Conservation (phyloP, 2,113 vertebrate species). For the Phalacrocorax carbo region DNA sequence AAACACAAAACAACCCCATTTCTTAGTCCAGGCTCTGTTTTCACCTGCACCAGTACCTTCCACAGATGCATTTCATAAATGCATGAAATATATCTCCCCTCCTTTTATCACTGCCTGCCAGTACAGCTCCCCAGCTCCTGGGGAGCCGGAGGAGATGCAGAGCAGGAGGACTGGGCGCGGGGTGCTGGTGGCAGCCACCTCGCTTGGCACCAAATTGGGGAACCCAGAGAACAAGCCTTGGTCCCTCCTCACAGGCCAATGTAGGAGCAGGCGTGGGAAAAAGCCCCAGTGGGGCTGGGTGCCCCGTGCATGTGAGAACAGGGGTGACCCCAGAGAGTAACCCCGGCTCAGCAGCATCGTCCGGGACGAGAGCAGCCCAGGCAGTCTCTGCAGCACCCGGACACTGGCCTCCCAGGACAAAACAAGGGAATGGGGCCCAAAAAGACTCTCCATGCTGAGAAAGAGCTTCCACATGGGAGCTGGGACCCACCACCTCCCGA, state of each 20-base stretch:
- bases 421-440: neutral
- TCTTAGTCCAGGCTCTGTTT: neutral
- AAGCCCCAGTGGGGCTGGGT: neutral
- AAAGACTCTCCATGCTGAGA: neutral
- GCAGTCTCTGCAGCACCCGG: neutral
- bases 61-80: no score
- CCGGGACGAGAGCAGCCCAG: neutral
- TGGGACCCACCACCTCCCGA: accelerated
- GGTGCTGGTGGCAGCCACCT: neutral
- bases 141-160: neutral
- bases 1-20: neutral
- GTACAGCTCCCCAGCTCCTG: neutral
- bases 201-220: neutral
- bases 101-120: neutral
- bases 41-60: neutral
- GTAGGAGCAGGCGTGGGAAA: neutral
- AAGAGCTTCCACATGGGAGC: neutral
- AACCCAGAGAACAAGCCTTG: neutral
- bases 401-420: neutral
- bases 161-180: neutral
- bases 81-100: neutral
- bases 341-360: neutral
- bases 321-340: neutral
- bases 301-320: neutral
- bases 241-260: no score